These are phyloP conservation scores for Tachina grossa DNA, from an alignment of 2,888 invertebrate species.

Conservation along the genomic window DNA sequence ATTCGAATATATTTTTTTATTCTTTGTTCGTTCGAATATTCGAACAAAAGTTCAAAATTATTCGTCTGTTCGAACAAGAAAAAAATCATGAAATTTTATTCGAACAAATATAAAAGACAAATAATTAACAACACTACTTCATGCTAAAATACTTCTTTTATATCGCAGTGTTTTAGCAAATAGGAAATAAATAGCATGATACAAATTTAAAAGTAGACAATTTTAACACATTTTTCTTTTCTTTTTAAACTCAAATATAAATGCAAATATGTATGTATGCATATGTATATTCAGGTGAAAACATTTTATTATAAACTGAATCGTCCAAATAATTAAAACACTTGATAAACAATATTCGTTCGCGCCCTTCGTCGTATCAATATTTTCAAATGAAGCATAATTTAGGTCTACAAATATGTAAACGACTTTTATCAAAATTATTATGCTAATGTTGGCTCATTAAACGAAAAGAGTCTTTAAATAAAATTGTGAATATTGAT, in stretches of 20 bases:
- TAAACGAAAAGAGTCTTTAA: conserved; percentile 60
- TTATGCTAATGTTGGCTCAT: conserved; percentile 55
- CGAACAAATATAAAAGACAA: no score
- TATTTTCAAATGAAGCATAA: conserved; percentile 24
- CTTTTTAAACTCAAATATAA: neutral
- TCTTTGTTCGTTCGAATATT: no score
- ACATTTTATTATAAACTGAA: conserved; percentile 14
- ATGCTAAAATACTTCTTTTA: no score
- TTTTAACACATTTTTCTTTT: neutral
- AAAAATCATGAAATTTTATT: no score
- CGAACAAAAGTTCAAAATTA: no score
- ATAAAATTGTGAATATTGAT: conserved; percentile 60
- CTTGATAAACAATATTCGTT: conserved; percentile 35
- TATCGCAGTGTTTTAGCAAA: no score
- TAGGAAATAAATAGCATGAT: no score
- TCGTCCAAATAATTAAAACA: conserved; percentile 52
- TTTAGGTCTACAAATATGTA: conserved; percentile 36
- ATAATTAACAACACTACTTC: no score
- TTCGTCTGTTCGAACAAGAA: no score
- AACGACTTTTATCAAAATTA: conserved; percentile 42
- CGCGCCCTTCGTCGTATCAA: conserved; percentile 13
- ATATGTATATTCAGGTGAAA: conserved; percentile 51
- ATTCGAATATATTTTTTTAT: no score
- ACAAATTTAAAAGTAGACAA: neutral
- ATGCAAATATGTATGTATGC: neutral